phyloP scores from a whole-genome alignment of 1,140 invertebrate genomes.

The Dendrolimus kikuchii region DNA sequence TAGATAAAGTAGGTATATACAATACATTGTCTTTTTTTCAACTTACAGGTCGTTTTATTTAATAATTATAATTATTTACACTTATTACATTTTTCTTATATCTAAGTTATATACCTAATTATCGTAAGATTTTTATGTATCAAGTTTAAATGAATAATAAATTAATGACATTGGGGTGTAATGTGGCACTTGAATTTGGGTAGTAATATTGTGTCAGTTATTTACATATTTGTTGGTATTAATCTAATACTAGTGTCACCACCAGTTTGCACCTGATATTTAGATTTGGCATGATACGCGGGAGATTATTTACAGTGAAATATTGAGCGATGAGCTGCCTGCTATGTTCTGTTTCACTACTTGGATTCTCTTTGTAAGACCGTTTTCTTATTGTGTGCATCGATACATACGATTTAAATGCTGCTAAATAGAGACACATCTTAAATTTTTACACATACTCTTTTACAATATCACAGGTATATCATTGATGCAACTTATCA shows the following conservation, averaged over 20 bases:
- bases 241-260: conserved; percentile 13
- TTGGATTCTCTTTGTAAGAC: conserved; percentile 29
- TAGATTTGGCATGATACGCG: conserved; percentile 24
- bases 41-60: conserved; percentile 21
- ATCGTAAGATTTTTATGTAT: conserved; percentile 51
- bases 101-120: conserved; percentile 61
- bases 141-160: conserved; percentile 60
- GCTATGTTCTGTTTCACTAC: conserved; percentile 45
- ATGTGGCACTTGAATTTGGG: conserved; percentile 38
- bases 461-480: no score
- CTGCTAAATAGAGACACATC: no score
- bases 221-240: conserved; percentile 32
- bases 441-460: no score
- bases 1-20: no score
- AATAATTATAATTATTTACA: conserved; percentile 56
- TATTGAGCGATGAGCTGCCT: conserved; percentile 49
- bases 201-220: conserved; percentile 31
- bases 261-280: conserved; percentile 21
- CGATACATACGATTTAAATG: no score
- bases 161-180: conserved; percentile 58
- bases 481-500: no score
- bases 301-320: conserved; percentile 50
- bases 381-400: no score
- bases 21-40: neutral
- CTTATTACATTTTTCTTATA: conserved; percentile 50